Evolutionary conservation across 2,113 vertebrate genomes (phyloP), one percentile per base, ranked within the genome.

Genomic region (Pontoporia blainvillei): DNA sequence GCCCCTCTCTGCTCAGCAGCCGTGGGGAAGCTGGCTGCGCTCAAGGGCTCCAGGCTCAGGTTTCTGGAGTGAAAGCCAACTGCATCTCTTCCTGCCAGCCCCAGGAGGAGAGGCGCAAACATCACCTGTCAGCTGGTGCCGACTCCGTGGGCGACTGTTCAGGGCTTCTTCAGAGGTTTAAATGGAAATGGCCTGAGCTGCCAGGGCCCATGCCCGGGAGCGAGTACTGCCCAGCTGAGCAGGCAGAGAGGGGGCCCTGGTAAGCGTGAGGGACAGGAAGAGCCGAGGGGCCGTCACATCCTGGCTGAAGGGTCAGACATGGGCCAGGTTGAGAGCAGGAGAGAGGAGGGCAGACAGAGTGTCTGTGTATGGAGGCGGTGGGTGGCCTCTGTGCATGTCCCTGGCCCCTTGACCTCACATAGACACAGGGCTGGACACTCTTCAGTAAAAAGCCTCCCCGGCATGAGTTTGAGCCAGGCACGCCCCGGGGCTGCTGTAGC

Each of bases 121-220:
- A 95, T 98, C 97, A 97, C 97, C 97, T 97, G 97, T 97, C 97
- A 98, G 97, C 97, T 96, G 96, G 93, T 96, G 94, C 95, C 1
- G 64, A 52, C 92, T 97, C 93, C 25, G 83, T 96, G 96, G 96
- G 95, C 84, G 87, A 90, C 83, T 21, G 87, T 46, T 91, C 95
- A 86, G 96, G 96, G 94, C 91, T 95, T 88, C 90, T 92, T 97
- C 57, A 0, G 89, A 91, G 95, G 94, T 92, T 97, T 92, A 82
- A 92, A 96, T 96, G 96, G 95, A 97, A 95, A 88, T 54, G 84
- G 84, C 85, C 93, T 41, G 59, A 86, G 87, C 93, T 95, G 93
- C 84, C 69, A 73, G 62, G 85, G 41, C 89, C 59, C 31, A 41
- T 66, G 78, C 73, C 86, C 15, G 13, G 89, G 79, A 93, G 12